Conservation (phyloP, 2,888 invertebrate species). For the Clistopyga incitator region DNA sequence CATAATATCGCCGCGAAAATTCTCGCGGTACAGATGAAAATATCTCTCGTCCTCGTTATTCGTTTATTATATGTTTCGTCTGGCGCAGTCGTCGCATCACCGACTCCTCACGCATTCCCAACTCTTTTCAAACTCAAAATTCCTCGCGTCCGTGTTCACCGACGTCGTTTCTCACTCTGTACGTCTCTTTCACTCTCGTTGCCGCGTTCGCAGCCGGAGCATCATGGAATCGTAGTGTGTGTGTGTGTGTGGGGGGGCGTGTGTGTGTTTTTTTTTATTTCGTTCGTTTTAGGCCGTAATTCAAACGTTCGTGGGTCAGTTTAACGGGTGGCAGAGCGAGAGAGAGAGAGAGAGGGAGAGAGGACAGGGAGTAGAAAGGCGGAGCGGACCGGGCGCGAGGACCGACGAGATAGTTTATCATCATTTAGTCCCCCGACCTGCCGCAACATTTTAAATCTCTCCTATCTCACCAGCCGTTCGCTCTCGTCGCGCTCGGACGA, state of each 20-base stretch:
- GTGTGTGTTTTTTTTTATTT: slow-evolving; percentile 60
- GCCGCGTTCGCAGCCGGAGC: slow-evolving; percentile 38
- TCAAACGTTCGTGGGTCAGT: slow-evolving; percentile 80
- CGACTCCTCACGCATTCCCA: not conserved
- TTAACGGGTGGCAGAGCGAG: slow-evolving; percentile 65
- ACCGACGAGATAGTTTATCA: slow-evolving; percentile 83
- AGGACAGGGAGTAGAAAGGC: slow-evolving; percentile 51
- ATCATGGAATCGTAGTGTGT: slow-evolving; percentile 62
- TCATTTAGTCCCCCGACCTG: slow-evolving; percentile 82
- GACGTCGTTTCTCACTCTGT: slow-evolving; percentile 29
- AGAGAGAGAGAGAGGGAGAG: slow-evolving; percentile 25
- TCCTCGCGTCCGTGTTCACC: slow-evolving; percentile 20
- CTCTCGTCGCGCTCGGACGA: slow-evolving; percentile 61
- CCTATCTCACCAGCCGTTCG: slow-evolving; percentile 76
- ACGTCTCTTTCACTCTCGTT: slow-evolving; percentile 66
- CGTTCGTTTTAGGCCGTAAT: slow-evolving; percentile 76
- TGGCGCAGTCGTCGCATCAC: slow-evolving; percentile 5
- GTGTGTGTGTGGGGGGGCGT: too few relatives aligned
- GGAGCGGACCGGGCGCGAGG: slow-evolving; percentile 53
- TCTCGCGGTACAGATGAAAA: not conserved
- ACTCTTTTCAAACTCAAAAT: slow-evolving; percentile 34
- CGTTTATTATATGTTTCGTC: slow-evolving; percentile 20
- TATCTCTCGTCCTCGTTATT: slow-evolving; percentile 23
- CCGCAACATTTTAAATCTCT: slow-evolving; percentile 84
- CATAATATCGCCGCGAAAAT: slow-evolving; percentile 32